A percentile compares a stretch with the other conserved stretches of the same genome.
phyloP scores from a whole-genome alignment of 2,797 vertebrate species.

The Sarcophilus harrisii region DNA sequence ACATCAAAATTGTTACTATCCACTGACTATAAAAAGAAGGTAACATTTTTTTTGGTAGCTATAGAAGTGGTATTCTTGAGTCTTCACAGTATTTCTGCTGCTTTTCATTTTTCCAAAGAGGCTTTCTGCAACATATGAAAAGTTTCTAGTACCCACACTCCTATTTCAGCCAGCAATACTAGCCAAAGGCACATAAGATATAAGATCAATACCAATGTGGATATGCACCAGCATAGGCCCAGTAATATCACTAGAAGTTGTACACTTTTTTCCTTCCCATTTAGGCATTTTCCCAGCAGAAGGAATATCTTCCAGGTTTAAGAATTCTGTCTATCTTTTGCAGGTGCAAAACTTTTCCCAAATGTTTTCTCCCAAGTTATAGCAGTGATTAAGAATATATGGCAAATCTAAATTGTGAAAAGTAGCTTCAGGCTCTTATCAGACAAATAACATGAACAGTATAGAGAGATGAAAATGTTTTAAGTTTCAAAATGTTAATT shows the following conservation, averaged over 20 bases:
- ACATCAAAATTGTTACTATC: slow-evolving; percentile 42
- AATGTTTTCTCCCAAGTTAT: slow-evolving; percentile 61
- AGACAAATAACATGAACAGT: slow-evolving; percentile 37
- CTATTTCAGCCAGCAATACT: slow-evolving; percentile 63
- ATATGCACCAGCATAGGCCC: slow-evolving; percentile 7
- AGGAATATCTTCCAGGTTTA: slow-evolving; percentile 59
- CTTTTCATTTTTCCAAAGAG: slow-evolving; percentile 73
- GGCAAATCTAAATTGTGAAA: slow-evolving; percentile 48
- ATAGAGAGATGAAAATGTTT: slow-evolving; percentile 47
- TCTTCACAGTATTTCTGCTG: slow-evolving; percentile 72
- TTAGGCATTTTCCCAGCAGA: slow-evolving; percentile 28
- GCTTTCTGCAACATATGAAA: slow-evolving; percentile 71
- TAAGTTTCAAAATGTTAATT: slow-evolving; percentile 49
- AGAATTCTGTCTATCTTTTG: slow-evolving; percentile 57
- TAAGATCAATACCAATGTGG: slow-evolving; percentile 22
- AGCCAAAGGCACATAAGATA: slow-evolving; percentile 45
- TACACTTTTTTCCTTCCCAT: slow-evolving; percentile 51
- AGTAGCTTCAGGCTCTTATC: slow-evolving; percentile 23
- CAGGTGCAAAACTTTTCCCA: slow-evolving; percentile 69
- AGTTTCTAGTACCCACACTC: slow-evolving; percentile 62
- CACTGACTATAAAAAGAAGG: slow-evolving; percentile 57
- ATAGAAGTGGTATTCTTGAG: slow-evolving; percentile 68
- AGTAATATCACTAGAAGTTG: slow-evolving; percentile 30
- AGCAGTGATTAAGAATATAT: slow-evolving; percentile 64
- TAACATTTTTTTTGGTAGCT: slow-evolving; percentile 67